A percentile compares a stretch with the other conserved stretches of the same genome.
These are phyloP conservation scores for Drosophila testacea DNA, from an alignment of 2,888 invertebrate species.

Conservation along the genomic window DNA sequence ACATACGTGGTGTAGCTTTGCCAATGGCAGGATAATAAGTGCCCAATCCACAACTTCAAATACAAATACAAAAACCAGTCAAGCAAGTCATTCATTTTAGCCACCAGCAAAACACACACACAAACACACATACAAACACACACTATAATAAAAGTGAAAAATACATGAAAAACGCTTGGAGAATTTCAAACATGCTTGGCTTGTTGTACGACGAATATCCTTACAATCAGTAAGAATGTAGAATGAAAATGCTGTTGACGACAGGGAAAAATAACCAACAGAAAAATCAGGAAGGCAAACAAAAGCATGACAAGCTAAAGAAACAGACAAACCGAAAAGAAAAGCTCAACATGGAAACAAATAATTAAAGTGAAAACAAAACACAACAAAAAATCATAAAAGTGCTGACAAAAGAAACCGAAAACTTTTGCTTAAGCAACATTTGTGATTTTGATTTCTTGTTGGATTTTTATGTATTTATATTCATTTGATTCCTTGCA, in stretches of 20 bases:
- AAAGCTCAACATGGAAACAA: constrained; percentile 33
- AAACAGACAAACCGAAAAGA: constrained; percentile 20
- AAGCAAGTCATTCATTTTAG: constrained; percentile 71
- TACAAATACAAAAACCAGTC: constrained; percentile 50
- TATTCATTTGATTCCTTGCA: constrained; percentile 54
- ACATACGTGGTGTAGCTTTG: constrained; percentile 10
- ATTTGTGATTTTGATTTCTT: constrained; percentile 39
- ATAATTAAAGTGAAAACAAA: constrained; percentile 45
- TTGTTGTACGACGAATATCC: constrained; percentile 28
- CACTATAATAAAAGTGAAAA: constrained; percentile 67
- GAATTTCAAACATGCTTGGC: constrained; percentile 71
- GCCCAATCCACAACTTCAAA: constrained; percentile 28
- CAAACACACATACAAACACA: constrained; percentile 26
- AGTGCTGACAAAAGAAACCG: not conserved
- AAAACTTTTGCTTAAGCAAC: constrained; percentile 28
- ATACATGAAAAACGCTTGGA: constrained; percentile 67
- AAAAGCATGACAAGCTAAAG: constrained; percentile 33
- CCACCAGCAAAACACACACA: constrained; percentile 31
- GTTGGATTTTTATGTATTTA: constrained; percentile 19
- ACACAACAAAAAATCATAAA: not conserved
- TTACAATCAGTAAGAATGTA: constrained; percentile 56
- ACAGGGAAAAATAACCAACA: constrained; percentile 53
- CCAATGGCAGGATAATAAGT: constrained; percentile 35
- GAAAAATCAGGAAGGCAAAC: constrained; percentile 69
- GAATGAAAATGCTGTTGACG: constrained; percentile 66